Percentiles rank a stretch among this genome's conserved stretches.
Conservation (phyloP, 2,113 vertebrate species). For the Vulpes vulpes region DNA sequence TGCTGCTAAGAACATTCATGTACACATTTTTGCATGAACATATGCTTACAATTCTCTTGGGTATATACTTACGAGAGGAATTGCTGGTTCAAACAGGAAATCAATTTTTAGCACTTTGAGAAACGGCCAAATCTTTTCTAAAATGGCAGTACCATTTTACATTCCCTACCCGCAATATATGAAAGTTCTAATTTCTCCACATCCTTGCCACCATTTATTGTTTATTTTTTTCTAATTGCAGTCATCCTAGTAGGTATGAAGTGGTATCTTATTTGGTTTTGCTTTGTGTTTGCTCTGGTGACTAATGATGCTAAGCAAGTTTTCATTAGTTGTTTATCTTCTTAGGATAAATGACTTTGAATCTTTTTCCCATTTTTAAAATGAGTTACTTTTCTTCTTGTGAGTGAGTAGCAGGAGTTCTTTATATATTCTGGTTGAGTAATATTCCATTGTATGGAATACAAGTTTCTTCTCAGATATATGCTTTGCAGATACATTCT, state of each 20-base stretch:
- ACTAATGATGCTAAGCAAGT: not conserved
- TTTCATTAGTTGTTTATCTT: not conserved
- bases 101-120: not conserved
- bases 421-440: not conserved
- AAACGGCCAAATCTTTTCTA: not conserved
- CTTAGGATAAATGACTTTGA: not conserved
- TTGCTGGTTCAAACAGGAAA: not conserved
- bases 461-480: not conserved
- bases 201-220: not conserved
- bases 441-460: not conserved
- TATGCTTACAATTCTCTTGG: not conserved
- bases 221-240: conserved; percentile 5
- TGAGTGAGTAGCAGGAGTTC: not conserved
- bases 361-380: not conserved
- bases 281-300: not conserved
- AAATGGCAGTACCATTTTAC: not conserved
- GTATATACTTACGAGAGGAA: not conserved
- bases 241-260: not conserved
- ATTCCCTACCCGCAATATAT: not conserved
- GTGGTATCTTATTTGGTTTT: not conserved
- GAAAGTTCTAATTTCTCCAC: conserved; percentile 5
- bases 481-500: not conserved
- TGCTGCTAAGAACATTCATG: not conserved
- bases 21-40: not conserved
- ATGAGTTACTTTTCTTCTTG: not conserved